A percentile compares a stretch with the other conserved stretches of the same genome.
These are phyloP conservation scores for Scotopteryx bipunctaria DNA, from an alignment of 2,888 invertebrate species.

Conservation along the genomic window DNA sequence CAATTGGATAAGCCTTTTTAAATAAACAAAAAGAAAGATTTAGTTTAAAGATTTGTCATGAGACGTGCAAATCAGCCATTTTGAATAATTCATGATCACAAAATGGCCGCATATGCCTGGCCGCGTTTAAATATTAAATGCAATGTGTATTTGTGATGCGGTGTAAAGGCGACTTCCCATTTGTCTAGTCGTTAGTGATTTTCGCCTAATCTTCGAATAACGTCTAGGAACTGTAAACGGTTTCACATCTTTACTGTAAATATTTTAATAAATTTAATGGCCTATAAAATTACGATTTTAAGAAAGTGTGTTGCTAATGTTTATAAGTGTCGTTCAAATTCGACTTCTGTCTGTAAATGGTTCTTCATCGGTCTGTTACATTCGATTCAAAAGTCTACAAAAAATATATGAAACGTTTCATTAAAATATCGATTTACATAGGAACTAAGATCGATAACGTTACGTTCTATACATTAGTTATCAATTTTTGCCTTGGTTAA, in stretches of 20 bases:
- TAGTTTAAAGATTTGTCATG: too few relatives aligned
- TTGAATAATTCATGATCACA: conserved; percentile 12
- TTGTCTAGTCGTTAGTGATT: conserved; percentile 73
- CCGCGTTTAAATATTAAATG: neutral
- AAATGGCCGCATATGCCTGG: conserved; percentile 10
- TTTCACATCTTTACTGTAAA: conserved; percentile 78
- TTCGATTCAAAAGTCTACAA: conserved; percentile 53
- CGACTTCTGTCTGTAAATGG: conserved; percentile 56
- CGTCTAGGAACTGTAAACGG: conserved; percentile 74
- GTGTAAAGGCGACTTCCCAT: conserved; percentile 43
- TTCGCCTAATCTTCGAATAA: conserved; percentile 78
- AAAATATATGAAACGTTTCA: conserved; percentile 1
- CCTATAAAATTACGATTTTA: conserved; percentile 72
- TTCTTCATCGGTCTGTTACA: conserved; percentile 35
- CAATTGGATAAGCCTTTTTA: neutral
- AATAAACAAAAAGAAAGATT: neutral
- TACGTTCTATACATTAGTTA: neutral
- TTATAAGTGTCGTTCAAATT: conserved; percentile 67
- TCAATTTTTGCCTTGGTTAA: neutral
- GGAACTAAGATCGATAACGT: neutral
- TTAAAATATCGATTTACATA: neutral
- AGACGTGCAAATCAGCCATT: conserved; percentile 16
- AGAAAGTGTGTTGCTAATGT: conserved; percentile 74
- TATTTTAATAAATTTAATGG: conserved; percentile 78
- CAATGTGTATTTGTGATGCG: conserved; percentile 30